Evolutionary conservation across 2,113 vertebrate genomes (phyloP), one percentile per base, ranked within the genome.

Genomic region (Myiagra hebetior): DNA sequence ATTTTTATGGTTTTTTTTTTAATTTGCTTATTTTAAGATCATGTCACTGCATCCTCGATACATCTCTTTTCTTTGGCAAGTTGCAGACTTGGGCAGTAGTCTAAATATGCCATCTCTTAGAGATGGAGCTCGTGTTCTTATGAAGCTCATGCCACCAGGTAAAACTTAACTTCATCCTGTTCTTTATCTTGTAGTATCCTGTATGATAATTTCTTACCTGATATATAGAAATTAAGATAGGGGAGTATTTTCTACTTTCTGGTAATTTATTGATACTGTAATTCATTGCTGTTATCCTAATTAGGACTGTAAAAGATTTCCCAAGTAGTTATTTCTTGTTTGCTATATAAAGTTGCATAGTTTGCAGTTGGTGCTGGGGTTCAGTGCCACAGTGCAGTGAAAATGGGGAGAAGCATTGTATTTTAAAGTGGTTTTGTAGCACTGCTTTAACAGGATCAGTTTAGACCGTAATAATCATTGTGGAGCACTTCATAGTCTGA

Each of bases 141-240:
- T 99, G 99, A 99, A 99, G 96, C 99, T 99, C 92, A 99, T 99
- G 99, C 99, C 99, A 78, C 99, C 99, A 98, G 99, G 99, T 99
- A 98, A 93, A 93, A 42, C 53, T 79, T 69, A 16, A 28, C 65
- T 91, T 79, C 27, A 24, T 41, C 2, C 4, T 56, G 15, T 31
- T 73, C 80, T 60, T n/a, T 3, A 7, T 70, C 22, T 60, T 95
- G 18, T 67, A 49, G 49, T 70, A 44, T 53, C 8, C 26, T 70
- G 6, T 57, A 9, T 55, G 44, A 49, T 57, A 33, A 62, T 81
- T 74, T 63, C 21, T 74, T 3, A 9, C 3, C 15, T 62, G 33
- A 70, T 88, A 14, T 0, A 30, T 73, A 30, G 49, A 91, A 87
- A n/a, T 72, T 8, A 80, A 35, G 11, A 9, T n/a, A 15, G 7